Conservation (phyloP, 2,797 vertebrate genomes). For the Protonibea diacanthus region DNA sequence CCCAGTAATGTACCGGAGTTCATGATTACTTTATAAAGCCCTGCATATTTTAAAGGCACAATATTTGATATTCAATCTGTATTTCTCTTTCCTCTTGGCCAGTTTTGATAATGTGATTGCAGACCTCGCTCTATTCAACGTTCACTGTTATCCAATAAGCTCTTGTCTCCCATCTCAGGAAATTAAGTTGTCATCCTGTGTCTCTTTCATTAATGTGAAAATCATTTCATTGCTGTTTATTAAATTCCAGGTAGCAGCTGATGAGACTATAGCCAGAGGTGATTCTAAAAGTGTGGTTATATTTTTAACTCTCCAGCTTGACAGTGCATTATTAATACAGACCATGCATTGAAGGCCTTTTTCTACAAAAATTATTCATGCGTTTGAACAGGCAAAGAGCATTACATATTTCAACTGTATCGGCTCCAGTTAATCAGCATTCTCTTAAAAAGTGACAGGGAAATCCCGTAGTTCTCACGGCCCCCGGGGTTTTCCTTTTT, state of each 20-base stretch:
- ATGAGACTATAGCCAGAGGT: constrained; percentile 68
- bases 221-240: constrained; percentile 80
- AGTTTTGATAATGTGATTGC: constrained; percentile 75
- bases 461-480: neutral
- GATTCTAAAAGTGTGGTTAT: constrained; percentile 53
- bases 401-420: constrained; percentile 1
- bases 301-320: constrained; percentile 63
- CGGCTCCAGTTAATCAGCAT: constrained; percentile 21
- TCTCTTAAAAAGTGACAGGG: neutral
- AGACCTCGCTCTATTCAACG: constrained; percentile 62
- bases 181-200: constrained; percentile 83
- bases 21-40: constrained; percentile 81
- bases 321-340: constrained; percentile 61
- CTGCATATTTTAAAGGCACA: constrained; percentile 78
- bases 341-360: constrained; percentile 29
- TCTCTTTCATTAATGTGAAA: constrained; percentile 82
- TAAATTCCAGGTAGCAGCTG: constrained; percentile 75
- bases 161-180: constrained; percentile 83
- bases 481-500: neutral
- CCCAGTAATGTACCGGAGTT: constrained; percentile 64
- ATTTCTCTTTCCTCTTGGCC: constrained; percentile 65
- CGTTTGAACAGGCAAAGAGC: constrained; percentile 24
- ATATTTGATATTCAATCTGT: constrained; percentile 79
- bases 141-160: constrained; percentile 82
- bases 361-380: constrained; percentile 40